Base-by-base conservation (phyloP, 2,888 invertebrate genomes). In the Trichogramma evanescens region DNA sequence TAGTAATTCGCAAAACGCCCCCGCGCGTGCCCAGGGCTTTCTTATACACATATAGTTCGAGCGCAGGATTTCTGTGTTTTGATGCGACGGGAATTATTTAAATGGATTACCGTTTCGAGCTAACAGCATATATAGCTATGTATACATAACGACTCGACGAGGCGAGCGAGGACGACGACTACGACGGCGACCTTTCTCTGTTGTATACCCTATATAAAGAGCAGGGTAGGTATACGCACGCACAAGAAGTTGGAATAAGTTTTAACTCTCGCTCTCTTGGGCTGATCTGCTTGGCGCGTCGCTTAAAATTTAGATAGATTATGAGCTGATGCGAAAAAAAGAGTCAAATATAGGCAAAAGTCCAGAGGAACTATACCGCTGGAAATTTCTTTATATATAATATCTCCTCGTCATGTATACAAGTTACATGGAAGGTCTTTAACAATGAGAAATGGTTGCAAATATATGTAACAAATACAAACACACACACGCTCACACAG, bases 281-380 rank as follows among this genome's bases (percentile, higher is more conserved):
- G 44, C 56, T 59, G 56, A 72, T 72, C 70, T 71, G 69, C 69
- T 68, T 70, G 71, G 70, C 73, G 73, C 71, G 68, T 69, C 70
- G 71, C 72, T 73, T 75, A 72, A 76, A 76, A 75, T 76, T 76
- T 74, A 73, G 74, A 76, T 75, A 75, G 74, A 75, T 76, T 73
- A 74, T 74, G 70, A 72, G 69, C 69, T 67, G 70, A 68, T 59
- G 63, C 63, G 62, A 65, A 64, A 64, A 66, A 65, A 55, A 65
- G 63, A 56, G 63, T 26, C 26, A 26, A 26, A 26, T 26, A 26
- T 26, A 26, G 26, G 26, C 26, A 26, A 26, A 13, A 26, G 26
- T 26, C 26, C 26, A 26, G 26, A 2, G 3, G 26, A 26, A 26
- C 26, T 13, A 13, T 13, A 13, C 13, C 13, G 13, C 13, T 13